Conservation (phyloP, 2,888 invertebrate genomes). For the Chalcosyrphus nemorum region DNA sequence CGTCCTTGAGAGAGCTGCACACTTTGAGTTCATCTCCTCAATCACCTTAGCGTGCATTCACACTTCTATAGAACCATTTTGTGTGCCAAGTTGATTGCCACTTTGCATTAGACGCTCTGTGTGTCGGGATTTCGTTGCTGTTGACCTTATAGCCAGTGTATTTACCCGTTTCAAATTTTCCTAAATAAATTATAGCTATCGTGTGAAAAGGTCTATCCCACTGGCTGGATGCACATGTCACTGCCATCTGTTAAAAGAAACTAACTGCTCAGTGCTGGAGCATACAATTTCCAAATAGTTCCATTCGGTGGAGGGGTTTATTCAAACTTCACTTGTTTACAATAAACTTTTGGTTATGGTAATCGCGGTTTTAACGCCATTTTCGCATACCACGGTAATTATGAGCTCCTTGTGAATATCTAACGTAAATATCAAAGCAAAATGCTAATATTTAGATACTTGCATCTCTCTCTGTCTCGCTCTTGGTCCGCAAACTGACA, state of each 20-base stretch:
- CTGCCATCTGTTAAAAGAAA: background rate
- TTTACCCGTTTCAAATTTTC: background rate
- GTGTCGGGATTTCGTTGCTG: too few relatives aligned
- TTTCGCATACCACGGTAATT: constrained; percentile 56
- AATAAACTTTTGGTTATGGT: constrained; percentile 22
- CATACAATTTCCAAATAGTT: background rate
- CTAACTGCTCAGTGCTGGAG: background rate
- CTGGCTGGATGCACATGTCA: background rate
- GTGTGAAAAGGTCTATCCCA: background rate
- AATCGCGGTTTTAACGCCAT: constrained; percentile 49
- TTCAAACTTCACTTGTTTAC: background rate
- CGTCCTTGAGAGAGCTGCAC: too few relatives aligned
- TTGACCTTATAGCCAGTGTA: too few relatives aligned
- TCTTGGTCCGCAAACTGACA: background rate
- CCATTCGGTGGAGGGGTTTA: background rate
- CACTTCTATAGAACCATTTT: too few relatives aligned
- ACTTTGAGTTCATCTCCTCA: too few relatives aligned
- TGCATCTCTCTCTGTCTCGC: constrained; percentile 2
- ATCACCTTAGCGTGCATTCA: too few relatives aligned
- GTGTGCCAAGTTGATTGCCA: too few relatives aligned
- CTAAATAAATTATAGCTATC: background rate
- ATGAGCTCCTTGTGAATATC: constrained; percentile 37
- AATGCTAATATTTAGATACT: constrained; percentile 26
- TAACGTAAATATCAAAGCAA: constrained; percentile 24
- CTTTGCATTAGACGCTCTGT: too few relatives aligned